Percentiles rank a stretch among this genome's conserved stretches.
Conservation (phyloP, 2,888 invertebrate species). For the Emesis furor region DNA sequence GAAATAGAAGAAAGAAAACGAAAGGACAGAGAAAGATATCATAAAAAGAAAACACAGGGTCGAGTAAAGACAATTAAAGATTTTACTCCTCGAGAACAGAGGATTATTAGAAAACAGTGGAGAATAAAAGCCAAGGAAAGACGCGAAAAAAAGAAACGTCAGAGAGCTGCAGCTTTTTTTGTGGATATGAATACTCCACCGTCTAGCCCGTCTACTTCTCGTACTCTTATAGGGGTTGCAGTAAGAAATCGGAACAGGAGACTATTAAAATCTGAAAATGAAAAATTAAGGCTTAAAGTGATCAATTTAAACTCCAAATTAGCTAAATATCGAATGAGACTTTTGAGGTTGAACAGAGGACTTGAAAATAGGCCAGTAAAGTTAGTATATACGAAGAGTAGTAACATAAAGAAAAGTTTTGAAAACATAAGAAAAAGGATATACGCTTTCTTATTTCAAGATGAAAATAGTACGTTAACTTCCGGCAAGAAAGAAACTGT, state of each 20-base stretch:
- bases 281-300: conserved; percentile 1
- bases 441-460: neutral
- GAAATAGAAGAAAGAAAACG: conserved; percentile 9
- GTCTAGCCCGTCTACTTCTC: neutral
- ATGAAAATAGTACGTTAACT: neutral
- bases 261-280: neutral
- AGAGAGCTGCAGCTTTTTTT: neutral
- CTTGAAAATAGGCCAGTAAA: neutral
- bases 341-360: neutral
- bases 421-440: neutral
- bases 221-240: neutral
- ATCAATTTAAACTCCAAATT: neutral
- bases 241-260: neutral
- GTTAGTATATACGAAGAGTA: neutral
- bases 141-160: neutral
- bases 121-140: neutral
- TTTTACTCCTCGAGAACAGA: no score
- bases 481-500: neutral
- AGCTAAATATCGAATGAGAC: neutral
- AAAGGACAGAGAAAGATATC: neutral
- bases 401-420: no score
- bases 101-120: neutral
- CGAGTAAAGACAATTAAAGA: no score
- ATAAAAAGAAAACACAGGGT: neutral
- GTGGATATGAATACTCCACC: neutral